Evolutionary conservation across 2,113 vertebrate species (phyloP).

Genomic region (Neoarius graeffei): DNA sequence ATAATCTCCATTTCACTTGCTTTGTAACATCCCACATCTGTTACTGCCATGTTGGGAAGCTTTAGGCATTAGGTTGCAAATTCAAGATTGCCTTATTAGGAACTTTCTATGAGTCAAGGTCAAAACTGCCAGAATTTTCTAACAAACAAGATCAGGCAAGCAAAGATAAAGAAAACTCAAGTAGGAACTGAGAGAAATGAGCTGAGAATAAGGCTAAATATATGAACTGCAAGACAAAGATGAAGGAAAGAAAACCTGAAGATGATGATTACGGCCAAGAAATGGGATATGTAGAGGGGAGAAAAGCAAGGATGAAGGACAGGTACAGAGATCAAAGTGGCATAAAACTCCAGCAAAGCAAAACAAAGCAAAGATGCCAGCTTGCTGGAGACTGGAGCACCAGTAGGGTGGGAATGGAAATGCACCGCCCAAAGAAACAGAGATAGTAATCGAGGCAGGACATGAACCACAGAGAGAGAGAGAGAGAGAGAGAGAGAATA

Average conservation of each 20-base stretch:
- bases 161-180: neutral
- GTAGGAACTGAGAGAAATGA: neutral
- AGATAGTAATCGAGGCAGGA: neutral
- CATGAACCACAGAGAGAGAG: neutral
- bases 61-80: neutral
- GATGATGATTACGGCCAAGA: neutral
- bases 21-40: neutral
- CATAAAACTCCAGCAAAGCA: neutral
- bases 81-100: neutral
- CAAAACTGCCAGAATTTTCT: too few relatives aligned
- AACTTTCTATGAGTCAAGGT: neutral
- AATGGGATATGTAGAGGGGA: neutral
- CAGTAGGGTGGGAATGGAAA: neutral
- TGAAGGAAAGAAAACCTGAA: neutral
- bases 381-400: neutral
- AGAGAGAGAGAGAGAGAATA: neutral
- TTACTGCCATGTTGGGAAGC: neutral
- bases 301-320: neutral
- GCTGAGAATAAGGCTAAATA: neutral
- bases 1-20: neutral
- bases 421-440: neutral
- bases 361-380: neutral
- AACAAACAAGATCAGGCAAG: neutral
- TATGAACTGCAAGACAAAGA: neutral
- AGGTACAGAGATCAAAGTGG: neutral